These are phyloP conservation scores for Cyprinella venusta DNA, from an alignment of 2,797 vertebrate species.

Conservation along the genomic window DNA sequence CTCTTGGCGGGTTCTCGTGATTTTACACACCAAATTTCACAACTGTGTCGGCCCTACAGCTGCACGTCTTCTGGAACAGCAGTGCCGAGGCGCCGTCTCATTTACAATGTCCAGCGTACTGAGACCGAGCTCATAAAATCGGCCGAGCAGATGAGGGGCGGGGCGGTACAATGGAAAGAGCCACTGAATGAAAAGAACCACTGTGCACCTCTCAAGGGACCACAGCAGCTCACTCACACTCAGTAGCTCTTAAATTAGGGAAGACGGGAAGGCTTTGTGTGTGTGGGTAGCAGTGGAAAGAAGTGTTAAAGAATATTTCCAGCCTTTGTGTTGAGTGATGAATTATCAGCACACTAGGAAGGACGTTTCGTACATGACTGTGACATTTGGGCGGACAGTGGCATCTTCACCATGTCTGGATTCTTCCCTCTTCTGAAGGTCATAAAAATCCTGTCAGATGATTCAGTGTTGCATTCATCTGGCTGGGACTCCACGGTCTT, in stretches of 20 bases:
- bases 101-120: constrained; percentile 37
- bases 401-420: constrained; percentile 42
- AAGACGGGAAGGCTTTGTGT: constrained; percentile 30
- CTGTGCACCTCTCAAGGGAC: constrained; percentile 37
- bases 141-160: constrained; percentile 24
- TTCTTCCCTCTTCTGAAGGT: constrained; percentile 19
- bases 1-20: constrained; percentile 62
- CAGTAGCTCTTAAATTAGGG: constrained; percentile 31
- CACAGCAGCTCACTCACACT: constrained; percentile 41
- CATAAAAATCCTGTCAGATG: constrained; percentile 22
- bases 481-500: not conserved
- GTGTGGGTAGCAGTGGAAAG: constrained; percentile 43
- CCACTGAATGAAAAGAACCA: constrained; percentile 53
- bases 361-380: constrained; percentile 37
- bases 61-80: constrained; percentile 28
- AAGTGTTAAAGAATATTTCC: constrained; percentile 20
- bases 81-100: constrained; percentile 32
- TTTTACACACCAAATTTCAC: constrained; percentile 74
- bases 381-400: constrained; percentile 51
- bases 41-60: constrained; percentile 62
- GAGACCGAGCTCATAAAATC: constrained; percentile 40
- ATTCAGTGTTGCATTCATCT: constrained; percentile 35
- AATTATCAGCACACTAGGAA: constrained; percentile 19
- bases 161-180: constrained; percentile 28
- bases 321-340: constrained; percentile 17